Evolutionary conservation across 1,140 invertebrate species (phyloP).

Genomic region (Drosophila punjabiensis): DNA sequence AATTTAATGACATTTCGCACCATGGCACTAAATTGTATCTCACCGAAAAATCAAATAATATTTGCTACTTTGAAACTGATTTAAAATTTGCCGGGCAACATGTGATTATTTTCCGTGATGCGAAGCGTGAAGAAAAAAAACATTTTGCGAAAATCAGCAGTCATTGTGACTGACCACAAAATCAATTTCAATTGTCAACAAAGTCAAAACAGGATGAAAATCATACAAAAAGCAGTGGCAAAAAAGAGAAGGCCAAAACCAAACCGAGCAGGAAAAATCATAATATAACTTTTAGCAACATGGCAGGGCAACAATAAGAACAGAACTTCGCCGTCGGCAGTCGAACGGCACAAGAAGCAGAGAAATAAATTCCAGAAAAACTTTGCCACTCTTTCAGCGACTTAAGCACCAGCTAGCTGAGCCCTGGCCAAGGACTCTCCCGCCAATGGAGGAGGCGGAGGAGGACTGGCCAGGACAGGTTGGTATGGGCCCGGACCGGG

Average conservation of each 20-base stretch:
- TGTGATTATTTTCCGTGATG: slow-evolving; percentile 66
- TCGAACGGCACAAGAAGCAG: slow-evolving; percentile 29
- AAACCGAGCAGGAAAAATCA: slow-evolving; percentile 65
- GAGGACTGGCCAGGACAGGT: slow-evolving; percentile 20
- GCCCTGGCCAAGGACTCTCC: slow-evolving; percentile 44
- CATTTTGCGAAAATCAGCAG: slow-evolving; percentile 69
- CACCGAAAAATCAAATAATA: slow-evolving; percentile 46
- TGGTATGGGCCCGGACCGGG: slow-evolving; percentile 29
- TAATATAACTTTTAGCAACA: slow-evolving; percentile 79
- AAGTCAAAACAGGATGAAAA: slow-evolving; percentile 75
- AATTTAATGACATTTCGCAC: slow-evolving; percentile 61
- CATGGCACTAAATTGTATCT: slow-evolving; percentile 37
- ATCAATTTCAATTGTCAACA: slow-evolving; percentile 84
- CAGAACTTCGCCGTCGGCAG: slow-evolving; percentile 51
- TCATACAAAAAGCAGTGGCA: slow-evolving; percentile 29
- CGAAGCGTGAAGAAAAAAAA: slow-evolving; percentile 15
- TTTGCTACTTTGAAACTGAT: slow-evolving; percentile 65
- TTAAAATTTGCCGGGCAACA: slow-evolving; percentile 57
- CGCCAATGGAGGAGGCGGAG: not conserved
- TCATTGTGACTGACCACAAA: slow-evolving; percentile 74
- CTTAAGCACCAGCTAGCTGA: slow-evolving; percentile 56
- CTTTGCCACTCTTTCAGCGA: slow-evolving; percentile 66
- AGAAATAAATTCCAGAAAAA: slow-evolving; percentile 62
- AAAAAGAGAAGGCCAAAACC: slow-evolving; percentile 38
- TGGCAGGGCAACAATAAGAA: slow-evolving; percentile 62